phyloP scores from a whole-genome alignment of 2,888 invertebrate genomes.

The Ectemnius lituratus region DNA sequence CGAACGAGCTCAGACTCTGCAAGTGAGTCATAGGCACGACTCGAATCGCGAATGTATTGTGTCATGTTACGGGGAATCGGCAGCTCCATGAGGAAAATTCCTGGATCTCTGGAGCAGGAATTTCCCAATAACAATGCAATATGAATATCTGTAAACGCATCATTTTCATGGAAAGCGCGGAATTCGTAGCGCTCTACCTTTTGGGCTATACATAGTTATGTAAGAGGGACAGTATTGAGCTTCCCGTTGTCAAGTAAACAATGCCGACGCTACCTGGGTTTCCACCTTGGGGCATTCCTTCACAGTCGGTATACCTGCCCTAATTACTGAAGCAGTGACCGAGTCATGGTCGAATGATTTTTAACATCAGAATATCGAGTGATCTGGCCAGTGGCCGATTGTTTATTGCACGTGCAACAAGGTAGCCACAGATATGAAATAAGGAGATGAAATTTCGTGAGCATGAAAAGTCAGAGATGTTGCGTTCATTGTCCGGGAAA shows the following conservation, averaged over 20 bases:
- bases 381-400: no score
- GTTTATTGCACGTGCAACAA: no score
- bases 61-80: conserved; percentile 27
- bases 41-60: neutral
- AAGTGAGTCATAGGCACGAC: neutral
- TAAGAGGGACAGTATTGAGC: conserved; percentile 63
- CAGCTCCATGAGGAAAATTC: conserved; percentile 18
- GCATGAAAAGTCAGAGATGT: conserved; percentile 67
- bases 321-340: no score
- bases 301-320: conserved; percentile 9
- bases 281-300: conserved; percentile 28
- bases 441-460: neutral
- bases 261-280: conserved; percentile 26
- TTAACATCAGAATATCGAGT: no score
- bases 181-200: no score
- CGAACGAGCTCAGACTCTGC: neutral
- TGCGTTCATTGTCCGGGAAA: conserved; percentile 72
- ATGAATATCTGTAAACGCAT: no score
- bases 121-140: no score
- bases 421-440: no score
- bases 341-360: no score
- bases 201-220: conserved; percentile 15
- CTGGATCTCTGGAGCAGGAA: neutral
- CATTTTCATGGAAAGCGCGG: no score
- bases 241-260: conserved; percentile 75